Evolutionary conservation across 2,113 vertebrate species (phyloP).

Genomic region (Circaetus cinerascens): DNA sequence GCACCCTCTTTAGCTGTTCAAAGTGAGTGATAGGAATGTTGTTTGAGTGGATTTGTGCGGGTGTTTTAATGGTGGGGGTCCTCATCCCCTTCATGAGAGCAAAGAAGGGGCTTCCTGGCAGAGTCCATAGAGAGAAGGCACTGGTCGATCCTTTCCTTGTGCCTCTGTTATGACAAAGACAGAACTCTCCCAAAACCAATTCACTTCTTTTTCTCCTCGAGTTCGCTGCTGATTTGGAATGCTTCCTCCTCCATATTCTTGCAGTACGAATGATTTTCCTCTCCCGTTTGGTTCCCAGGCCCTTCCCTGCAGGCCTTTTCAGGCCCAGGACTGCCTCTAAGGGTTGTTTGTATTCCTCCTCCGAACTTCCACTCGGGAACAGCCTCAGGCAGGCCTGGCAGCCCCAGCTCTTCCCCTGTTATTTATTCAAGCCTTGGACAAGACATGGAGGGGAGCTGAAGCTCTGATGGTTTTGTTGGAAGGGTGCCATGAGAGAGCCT

Average conservation of each 20-base stretch:
- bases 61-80: neutral
- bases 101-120: neutral
- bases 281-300: neutral
- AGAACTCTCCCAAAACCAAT: neutral
- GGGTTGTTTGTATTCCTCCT: neutral
- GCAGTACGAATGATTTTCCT: neutral
- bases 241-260: neutral
- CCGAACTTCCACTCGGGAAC: neutral
- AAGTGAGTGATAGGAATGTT: rapidly evolving
- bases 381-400: neutral
- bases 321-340: neutral
- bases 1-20: too few relatives aligned
- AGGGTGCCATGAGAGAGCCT: neutral
- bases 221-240: neutral
- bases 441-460: neutral
- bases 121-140: too few relatives aligned
- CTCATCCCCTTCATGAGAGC: neutral
- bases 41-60: neutral
- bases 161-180: neutral
- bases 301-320: neutral
- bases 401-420: neutral
- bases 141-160: rapidly evolving
- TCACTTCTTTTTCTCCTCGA: neutral
- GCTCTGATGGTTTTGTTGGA: neutral
- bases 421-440: neutral